Evolutionary conservation across 2,113 vertebrate species (phyloP).

Genomic region (Malurus alboscapulatus): DNA sequence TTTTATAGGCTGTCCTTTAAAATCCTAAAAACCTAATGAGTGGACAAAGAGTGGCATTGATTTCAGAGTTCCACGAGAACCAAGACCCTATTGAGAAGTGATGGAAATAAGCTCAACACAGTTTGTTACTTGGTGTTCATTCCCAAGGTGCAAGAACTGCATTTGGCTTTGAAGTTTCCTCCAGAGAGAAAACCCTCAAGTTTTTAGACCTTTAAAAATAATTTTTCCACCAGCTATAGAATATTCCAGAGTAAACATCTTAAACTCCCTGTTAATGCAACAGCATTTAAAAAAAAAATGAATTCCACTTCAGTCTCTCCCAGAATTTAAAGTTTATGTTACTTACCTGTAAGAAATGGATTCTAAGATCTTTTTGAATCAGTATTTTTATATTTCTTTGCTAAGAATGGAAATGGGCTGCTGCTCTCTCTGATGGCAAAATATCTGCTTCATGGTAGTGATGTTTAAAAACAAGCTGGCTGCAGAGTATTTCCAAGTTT

Average conservation of each 20-base stretch:
- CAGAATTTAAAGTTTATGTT: not conserved
- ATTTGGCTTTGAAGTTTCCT: not conserved
- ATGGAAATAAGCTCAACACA: not conserved
- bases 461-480: not conserved
- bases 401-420: not conserved
- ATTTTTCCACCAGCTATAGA: not conserved
- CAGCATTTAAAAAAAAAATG: not conserved
- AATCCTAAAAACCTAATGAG: not conserved
- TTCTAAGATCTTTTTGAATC: not conserved
- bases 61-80: not conserved
- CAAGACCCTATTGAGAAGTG: not conserved
- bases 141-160: not conserved
- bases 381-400: not conserved
- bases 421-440: not conserved
- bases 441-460: not conserved
- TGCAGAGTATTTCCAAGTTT: not conserved
- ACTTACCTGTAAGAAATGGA: not conserved
- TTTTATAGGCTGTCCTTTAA: not conserved
- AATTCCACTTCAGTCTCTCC: not conserved
- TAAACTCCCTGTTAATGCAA: not conserved
- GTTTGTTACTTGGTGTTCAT: not conserved
- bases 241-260: not conserved
- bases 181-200: not conserved
- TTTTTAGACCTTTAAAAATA: not conserved
- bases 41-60: not conserved